A percentile compares a stretch with the other conserved stretches of the same genome.
These are phyloP conservation scores for Gallinago media DNA, from an alignment of 2,113 vertebrate genomes.

Conservation along the genomic window DNA sequence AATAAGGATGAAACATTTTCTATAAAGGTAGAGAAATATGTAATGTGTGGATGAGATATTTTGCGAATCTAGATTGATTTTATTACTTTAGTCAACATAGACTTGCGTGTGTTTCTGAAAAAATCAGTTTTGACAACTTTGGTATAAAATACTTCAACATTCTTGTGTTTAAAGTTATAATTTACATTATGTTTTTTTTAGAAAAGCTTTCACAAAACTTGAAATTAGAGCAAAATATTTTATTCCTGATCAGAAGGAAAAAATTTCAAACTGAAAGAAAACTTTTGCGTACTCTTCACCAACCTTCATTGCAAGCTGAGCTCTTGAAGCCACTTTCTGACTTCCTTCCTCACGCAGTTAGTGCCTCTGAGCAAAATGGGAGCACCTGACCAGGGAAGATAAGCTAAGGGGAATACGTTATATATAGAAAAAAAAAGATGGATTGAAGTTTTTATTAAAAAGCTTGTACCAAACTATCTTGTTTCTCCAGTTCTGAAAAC, in stretches of 20 bases:
- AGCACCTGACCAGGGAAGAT: background rate
- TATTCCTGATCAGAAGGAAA: background rate
- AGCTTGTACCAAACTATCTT: background rate
- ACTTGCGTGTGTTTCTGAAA: background rate
- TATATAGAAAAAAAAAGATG: background rate
- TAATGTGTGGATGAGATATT: background rate
- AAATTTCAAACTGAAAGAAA: background rate
- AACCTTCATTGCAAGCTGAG: background rate
- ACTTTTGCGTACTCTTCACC: background rate
- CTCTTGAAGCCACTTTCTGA: background rate
- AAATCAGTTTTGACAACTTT: background rate
- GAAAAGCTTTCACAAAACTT: background rate
- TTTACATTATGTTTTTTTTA: background rate
- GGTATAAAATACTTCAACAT: background rate
- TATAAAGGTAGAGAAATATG: background rate
- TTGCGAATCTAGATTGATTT: background rate
- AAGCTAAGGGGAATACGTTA: background rate
- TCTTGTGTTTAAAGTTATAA: background rate
- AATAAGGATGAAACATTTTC: background rate
- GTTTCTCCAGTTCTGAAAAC: background rate
- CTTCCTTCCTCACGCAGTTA: accelerated
- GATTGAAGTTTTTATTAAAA: background rate
- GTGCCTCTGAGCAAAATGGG: background rate
- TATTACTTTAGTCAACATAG: background rate
- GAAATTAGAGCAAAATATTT: background rate